Evolutionary conservation across 1,140 invertebrate species (phyloP).

Genomic region (Chymomyza costata): DNA sequence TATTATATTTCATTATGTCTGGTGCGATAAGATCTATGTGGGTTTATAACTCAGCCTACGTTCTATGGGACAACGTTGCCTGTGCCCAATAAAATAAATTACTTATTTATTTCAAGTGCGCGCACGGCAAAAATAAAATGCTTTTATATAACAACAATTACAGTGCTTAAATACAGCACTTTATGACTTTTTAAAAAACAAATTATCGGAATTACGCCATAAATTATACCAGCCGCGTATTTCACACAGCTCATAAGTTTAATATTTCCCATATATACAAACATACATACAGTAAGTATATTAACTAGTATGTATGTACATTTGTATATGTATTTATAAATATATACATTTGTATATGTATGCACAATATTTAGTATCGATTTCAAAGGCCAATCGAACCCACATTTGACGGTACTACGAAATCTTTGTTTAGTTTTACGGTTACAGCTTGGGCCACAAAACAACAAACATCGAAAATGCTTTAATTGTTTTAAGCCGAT

Average conservation of each 20-base stretch:
- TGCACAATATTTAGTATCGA: no score
- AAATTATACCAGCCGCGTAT: constrained; percentile 43
- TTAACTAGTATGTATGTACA: no score
- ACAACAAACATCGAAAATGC: constrained; percentile 13
- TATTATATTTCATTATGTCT: constrained; percentile 60
- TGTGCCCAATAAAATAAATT: constrained; percentile 62
- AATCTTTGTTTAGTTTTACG: no score
- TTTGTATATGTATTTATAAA: no score
- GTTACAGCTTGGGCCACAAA: no score
- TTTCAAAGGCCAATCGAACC: constrained; percentile 20
- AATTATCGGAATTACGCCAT: constrained; percentile 65
- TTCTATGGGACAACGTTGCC: constrained; percentile 22
- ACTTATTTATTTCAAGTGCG: constrained; percentile 65
- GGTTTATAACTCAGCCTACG: constrained; percentile 33
- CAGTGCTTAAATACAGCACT: constrained; percentile 47
- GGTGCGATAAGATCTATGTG: constrained; percentile 59
- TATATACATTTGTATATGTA: no score
- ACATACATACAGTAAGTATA: no score
- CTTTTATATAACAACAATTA: constrained; percentile 42
- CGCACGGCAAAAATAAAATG: constrained; percentile 16
- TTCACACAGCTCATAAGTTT: constrained; percentile 15
- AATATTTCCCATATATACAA: no score
- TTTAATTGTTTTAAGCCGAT: constrained; percentile 27
- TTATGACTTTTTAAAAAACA: constrained; percentile 42
- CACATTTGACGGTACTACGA: constrained; percentile 6